Percentiles rank a stretch among this genome's conserved stretches.
Conservation (phyloP, 2,797 vertebrate species). For the Centroberyx gerrardi region DNA sequence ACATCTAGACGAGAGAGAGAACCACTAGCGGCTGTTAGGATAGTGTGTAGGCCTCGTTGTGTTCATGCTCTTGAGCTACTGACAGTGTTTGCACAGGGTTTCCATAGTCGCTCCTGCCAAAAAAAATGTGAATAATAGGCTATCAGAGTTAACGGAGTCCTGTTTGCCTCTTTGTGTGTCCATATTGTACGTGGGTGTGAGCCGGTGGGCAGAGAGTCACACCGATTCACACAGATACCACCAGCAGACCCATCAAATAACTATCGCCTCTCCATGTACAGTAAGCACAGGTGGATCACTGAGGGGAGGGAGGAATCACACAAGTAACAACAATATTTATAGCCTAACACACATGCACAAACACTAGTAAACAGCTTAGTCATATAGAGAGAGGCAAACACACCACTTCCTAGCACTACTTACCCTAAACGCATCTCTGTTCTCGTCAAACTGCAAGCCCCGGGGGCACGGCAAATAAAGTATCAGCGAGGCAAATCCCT, state of each 20-base stretch:
- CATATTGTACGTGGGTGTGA: conserved; percentile 66
- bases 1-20: neutral
- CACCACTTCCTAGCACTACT: conserved; percentile 16
- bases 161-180: conserved; percentile 49
- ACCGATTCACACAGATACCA: conserved; percentile 55
- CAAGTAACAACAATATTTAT: conserved; percentile 41
- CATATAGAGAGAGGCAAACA: conserved; percentile 24
- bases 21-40: conserved; percentile 8
- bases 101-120: conserved; percentile 51
- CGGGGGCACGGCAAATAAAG: conserved; percentile 52
- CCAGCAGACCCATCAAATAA: conserved; percentile 50
- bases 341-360: conserved; percentile 38
- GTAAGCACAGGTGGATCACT: conserved; percentile 43
- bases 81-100: conserved; percentile 54
- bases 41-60: conserved; percentile 30
- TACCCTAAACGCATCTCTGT: conserved; percentile 12
- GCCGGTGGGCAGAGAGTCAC: conserved; percentile 57
- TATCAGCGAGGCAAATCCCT: conserved; percentile 50
- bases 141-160: conserved; percentile 55
- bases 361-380: conserved; percentile 47
- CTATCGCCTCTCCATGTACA: conserved; percentile 48
- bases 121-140: conserved; percentile 54
- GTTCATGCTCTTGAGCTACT: conserved; percentile 44
- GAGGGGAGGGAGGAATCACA: conserved; percentile 28
- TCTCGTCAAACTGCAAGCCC: conserved; percentile 36